Evolutionary conservation across 2,888 invertebrate species (phyloP).

Genomic region (Eilema griseolum): DNA sequence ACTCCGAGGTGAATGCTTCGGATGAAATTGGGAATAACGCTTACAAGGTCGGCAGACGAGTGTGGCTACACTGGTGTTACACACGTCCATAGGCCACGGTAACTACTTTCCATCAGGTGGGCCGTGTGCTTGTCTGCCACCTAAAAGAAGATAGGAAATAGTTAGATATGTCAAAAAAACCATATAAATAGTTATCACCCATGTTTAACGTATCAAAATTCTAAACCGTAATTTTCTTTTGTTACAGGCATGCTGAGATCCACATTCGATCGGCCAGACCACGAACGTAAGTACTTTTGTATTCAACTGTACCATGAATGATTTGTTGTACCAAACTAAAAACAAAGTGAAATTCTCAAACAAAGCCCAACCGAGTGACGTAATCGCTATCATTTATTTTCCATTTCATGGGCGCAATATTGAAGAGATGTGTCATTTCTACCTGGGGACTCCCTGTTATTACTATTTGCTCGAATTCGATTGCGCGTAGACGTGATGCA

Average conservation of each 20-base stretch:
- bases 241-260: constrained; percentile 84
- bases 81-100: too few relatives aligned
- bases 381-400: constrained; percentile 68
- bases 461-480: constrained; percentile 47
- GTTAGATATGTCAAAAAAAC: background rate
- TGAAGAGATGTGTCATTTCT: constrained; percentile 71
- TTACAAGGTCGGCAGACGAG: too few relatives aligned
- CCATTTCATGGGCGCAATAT: constrained; percentile 62
- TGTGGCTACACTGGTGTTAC: too few relatives aligned
- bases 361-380: constrained; percentile 58
- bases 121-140: too few relatives aligned
- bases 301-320: background rate
- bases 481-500: constrained; percentile 3
- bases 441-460: constrained; percentile 49
- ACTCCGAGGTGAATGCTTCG: too few relatives aligned
- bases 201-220: background rate
- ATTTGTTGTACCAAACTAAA: constrained; percentile 19
- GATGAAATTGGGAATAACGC: too few relatives aligned
- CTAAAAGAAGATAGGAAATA: too few relatives aligned
- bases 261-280: constrained; percentile 83
- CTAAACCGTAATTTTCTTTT: constrained; percentile 31
- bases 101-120: too few relatives aligned
- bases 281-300: constrained; percentile 81
- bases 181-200: background rate
- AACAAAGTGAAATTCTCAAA: constrained; percentile 47